Percentiles rank a stretch among this genome's conserved stretches.
Conservation (phyloP, 2,113 vertebrate genomes). For the Ptyas mucosa region DNA sequence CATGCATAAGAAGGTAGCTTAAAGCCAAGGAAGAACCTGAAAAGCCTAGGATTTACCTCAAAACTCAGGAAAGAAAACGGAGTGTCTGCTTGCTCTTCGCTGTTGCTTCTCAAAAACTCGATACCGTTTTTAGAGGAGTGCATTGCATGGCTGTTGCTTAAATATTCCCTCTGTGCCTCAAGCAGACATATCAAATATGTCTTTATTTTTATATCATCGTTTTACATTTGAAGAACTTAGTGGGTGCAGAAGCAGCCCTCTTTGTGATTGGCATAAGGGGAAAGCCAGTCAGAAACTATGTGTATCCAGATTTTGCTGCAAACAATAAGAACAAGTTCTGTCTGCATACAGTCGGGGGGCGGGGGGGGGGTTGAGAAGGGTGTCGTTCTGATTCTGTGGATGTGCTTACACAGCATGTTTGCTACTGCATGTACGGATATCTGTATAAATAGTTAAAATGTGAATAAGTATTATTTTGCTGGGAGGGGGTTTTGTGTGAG, state of each 20-base stretch:
- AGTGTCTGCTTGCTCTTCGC: not conserved
- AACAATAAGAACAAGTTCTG: not conserved
- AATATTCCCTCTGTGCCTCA: not conserved
- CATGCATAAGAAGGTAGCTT: not conserved
- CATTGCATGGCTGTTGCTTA: not conserved
- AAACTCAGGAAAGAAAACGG: not conserved
- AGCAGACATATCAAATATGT: not conserved
- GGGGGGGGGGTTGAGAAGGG: not conserved
- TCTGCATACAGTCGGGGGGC: not conserved
- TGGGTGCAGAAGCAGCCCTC: not conserved
- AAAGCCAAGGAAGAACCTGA: not conserved
- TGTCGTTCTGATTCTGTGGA: not conserved
- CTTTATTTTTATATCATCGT: not conserved
- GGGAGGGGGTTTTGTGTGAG: not conserved
- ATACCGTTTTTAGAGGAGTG: not conserved
- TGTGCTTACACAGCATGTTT: not conserved
- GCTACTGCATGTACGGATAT: not conserved
- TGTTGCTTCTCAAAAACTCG: not conserved
- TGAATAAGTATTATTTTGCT: not conserved
- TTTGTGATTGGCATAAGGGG: not conserved
- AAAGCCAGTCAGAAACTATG: not conserved
- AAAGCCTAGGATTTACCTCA: not conserved
- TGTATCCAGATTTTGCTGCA: not conserved
- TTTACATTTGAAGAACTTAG: not conserved
- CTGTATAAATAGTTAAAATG: not conserved